A percentile compares a stretch with the other conserved stretches of the same genome.
phyloP scores from a whole-genome alignment of 2,113 vertebrate species.

The Hylia prasina region DNA sequence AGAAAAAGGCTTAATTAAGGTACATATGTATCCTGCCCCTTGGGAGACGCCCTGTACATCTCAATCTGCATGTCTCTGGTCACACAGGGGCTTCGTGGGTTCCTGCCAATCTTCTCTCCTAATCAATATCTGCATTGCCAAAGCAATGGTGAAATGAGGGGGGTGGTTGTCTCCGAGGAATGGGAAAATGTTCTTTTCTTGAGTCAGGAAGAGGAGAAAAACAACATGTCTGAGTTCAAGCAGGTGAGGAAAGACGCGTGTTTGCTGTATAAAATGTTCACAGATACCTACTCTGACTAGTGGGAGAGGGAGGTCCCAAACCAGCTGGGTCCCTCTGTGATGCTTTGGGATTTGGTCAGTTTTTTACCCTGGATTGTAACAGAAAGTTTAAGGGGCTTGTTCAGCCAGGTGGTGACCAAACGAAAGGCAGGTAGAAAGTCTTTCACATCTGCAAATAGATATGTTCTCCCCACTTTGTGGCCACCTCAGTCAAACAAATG shows the following conservation, averaged over 20 bases:
- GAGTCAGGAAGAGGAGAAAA: background rate
- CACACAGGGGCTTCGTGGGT: background rate
- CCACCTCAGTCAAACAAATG: fast-evolving
- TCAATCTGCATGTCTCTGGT: background rate
- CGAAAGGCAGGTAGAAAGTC: background rate
- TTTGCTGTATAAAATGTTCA: background rate
- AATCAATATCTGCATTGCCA: background rate
- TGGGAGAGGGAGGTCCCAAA: background rate
- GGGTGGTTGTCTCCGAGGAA: background rate
- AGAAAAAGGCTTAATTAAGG: slow-evolving; percentile 14
- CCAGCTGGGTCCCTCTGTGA: background rate
- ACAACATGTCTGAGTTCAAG: background rate
- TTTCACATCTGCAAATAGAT: background rate
- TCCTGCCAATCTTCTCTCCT: background rate
- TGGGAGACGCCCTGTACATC: background rate
- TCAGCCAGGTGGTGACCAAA: background rate
- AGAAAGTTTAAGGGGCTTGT: background rate
- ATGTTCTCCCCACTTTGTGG: background rate
- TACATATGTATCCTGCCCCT: background rate
- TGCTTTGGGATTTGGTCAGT: background rate
- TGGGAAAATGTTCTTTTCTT: background rate
- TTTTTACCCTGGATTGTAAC: background rate
- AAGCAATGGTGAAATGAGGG: background rate
- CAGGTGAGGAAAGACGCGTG: background rate
- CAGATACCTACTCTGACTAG: background rate